Evolutionary conservation across 2,797 vertebrate genomes (phyloP).

Genomic region (Acipenser oxyrinchus): DNA sequence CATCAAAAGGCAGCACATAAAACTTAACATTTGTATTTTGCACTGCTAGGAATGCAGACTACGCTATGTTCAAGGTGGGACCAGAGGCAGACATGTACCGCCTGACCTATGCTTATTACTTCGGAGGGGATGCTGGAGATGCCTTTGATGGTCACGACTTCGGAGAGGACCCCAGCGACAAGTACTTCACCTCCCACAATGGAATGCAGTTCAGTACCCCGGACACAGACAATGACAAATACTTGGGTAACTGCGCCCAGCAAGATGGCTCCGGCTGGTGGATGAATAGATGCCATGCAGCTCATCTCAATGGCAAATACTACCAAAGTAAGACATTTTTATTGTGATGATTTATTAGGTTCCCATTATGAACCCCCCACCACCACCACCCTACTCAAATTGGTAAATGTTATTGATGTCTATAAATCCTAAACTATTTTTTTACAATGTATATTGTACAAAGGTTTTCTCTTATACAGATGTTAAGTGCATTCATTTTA

Average conservation of each 20-base stretch:
- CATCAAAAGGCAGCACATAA: no score
- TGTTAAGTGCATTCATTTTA: neutral
- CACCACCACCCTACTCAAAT: no score
- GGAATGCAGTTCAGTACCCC: conserved; percentile 86
- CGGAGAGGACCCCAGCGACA: conserved; percentile 78
- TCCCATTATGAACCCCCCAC: no score
- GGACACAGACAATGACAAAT: conserved; percentile 89
- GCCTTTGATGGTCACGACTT: conserved; percentile 83
- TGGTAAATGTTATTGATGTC: no score
- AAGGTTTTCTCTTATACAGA: neutral
- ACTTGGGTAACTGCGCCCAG: conserved; percentile 70
- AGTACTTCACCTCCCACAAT: conserved; percentile 77
- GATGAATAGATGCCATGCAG: conserved; percentile 97
- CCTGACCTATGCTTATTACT: conserved; percentile 72
- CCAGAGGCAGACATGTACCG: conserved; percentile 77
- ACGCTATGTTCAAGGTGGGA: conserved; percentile 70
- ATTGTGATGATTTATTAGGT: no score
- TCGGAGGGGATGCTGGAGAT: conserved; percentile 79
- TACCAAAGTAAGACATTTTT: conserved; percentile 63
- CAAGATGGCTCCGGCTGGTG: conserved; percentile 95
- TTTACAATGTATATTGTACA: no score
- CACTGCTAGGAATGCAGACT: conserved; percentile 74
- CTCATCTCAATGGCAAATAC: conserved; percentile 87
- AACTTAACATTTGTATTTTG: no score
- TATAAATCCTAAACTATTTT: no score